Evolutionary conservation across 2,113 vertebrate genomes (phyloP).

Genomic region (Origma solitaria): DNA sequence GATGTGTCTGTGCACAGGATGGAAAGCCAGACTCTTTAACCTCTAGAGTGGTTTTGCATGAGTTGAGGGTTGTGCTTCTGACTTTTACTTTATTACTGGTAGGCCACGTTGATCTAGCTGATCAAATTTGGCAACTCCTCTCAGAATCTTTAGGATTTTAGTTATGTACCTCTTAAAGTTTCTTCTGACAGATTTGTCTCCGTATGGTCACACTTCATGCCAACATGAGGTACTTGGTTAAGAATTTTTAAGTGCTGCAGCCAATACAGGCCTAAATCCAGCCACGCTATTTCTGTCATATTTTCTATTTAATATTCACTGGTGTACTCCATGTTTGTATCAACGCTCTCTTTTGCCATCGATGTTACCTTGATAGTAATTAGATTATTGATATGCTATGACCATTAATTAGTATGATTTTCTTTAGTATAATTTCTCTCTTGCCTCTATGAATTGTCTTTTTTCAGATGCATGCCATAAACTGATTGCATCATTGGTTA

Average conservation of each 20-base stretch:
- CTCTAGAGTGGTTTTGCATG: background rate
- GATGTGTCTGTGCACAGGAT: background rate
- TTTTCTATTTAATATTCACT: background rate
- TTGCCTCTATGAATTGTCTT: background rate
- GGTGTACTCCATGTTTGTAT: background rate
- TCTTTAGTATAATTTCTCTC: background rate
- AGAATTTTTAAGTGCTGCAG: background rate
- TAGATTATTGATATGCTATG: background rate
- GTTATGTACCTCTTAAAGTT: conserved; percentile 14
- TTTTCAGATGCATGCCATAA: background rate
- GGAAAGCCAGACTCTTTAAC: background rate
- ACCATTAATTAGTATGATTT: background rate
- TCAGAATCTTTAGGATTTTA: background rate
- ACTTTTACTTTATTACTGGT: background rate
- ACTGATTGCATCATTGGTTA: background rate
- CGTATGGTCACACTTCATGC: background rate
- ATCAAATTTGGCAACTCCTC: background rate
- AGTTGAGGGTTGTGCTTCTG: background rate
- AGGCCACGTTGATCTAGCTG: background rate
- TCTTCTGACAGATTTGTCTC: conserved; percentile 20
- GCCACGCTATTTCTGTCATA: background rate
- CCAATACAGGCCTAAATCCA: background rate
- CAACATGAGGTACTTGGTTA: conserved; percentile 18
- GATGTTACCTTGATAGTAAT: background rate
- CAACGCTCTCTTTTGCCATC: background rate